These are phyloP conservation scores for Crepidodera aurea DNA, from an alignment of 2,888 invertebrate species.

Conservation along the genomic window DNA sequence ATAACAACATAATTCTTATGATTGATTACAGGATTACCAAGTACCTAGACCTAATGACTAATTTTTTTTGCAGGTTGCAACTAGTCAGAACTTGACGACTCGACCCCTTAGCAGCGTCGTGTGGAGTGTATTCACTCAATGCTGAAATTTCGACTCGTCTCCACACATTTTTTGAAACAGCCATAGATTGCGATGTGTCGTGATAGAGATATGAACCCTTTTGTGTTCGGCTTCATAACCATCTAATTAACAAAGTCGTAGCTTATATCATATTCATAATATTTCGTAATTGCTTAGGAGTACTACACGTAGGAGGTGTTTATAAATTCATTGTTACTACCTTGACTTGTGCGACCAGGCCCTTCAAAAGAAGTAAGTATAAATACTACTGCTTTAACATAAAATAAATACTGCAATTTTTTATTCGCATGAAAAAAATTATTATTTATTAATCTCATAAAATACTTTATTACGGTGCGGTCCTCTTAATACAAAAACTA, in stretches of 20 bases:
- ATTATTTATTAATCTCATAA: too few relatives aligned
- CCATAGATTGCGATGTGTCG: slow-evolving; percentile 84
- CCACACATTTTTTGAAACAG: slow-evolving; percentile 92
- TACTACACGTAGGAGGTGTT: slow-evolving; percentile 10
- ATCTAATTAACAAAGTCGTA: slow-evolving; percentile 28
- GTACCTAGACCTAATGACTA: too few relatives aligned
- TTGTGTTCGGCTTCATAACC: slow-evolving; percentile 45
- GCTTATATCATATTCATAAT: slow-evolving; percentile 30
- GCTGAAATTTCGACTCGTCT: slow-evolving; percentile 92
- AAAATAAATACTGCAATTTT: too few relatives aligned
- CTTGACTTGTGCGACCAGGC: slow-evolving; percentile 6
- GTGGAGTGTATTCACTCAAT: slow-evolving; percentile 63
- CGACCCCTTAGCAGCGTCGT: slow-evolving; percentile 25
- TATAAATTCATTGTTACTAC: slow-evolving; percentile 12
- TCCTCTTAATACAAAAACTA: too few relatives aligned
- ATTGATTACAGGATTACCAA: too few relatives aligned
- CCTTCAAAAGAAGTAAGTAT: slow-evolving; percentile 12
- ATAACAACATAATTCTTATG: too few relatives aligned
- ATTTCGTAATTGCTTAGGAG: slow-evolving; percentile 26
- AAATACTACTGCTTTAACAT: neutral
- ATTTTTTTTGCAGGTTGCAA: slow-evolving; percentile 34
- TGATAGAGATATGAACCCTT: slow-evolving; percentile 77
- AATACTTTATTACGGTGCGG: too few relatives aligned
- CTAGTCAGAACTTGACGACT: slow-evolving; percentile 22
- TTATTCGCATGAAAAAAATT: too few relatives aligned